A percentile compares a stretch with the other conserved stretches of the same genome.
Conservation (phyloP, 2,888 invertebrate genomes). For the Tigriopus californicus region DNA sequence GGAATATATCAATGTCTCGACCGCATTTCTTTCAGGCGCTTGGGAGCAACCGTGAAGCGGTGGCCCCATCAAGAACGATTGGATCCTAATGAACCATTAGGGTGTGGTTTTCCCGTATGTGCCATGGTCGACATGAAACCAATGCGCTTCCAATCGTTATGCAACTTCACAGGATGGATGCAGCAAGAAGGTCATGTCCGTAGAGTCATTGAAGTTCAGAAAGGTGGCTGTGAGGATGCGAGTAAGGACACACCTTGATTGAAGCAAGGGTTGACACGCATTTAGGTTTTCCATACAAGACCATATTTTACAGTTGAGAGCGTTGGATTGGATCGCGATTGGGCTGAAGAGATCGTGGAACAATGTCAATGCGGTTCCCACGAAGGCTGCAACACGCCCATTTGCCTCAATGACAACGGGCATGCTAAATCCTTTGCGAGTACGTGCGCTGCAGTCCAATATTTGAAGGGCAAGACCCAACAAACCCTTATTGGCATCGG, state of each 20-base stretch:
- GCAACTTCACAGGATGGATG: neutral
- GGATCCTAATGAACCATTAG: neutral
- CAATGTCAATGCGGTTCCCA: neutral
- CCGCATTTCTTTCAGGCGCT: neutral
- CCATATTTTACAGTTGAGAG: neutral
- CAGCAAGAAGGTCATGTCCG: neutral
- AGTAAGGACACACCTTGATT: too few species aligned
- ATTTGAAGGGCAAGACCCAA: neutral
- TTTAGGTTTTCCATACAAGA: neutral
- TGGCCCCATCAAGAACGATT: neutral
- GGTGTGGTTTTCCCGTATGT: neutral
- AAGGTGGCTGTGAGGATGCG: slow-evolving; percentile 4
- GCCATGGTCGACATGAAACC: neutral
- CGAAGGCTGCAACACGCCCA: neutral
- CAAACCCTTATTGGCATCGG: neutral
- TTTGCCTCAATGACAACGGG: neutral
- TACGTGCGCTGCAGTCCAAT: neutral
- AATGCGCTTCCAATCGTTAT: neutral
- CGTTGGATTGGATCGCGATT: neutral
- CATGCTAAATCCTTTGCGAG: neutral
- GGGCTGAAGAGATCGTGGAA: neutral
- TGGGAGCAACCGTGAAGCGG: neutral
- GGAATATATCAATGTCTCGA: too few species aligned
- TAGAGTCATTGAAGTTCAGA: neutral
- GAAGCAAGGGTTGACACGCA: too few species aligned